Evolutionary conservation across 1,140 invertebrate genomes (phyloP), one percentile per base, ranked within the genome.

Genomic region (Leptonema lineaticorne): DNA sequence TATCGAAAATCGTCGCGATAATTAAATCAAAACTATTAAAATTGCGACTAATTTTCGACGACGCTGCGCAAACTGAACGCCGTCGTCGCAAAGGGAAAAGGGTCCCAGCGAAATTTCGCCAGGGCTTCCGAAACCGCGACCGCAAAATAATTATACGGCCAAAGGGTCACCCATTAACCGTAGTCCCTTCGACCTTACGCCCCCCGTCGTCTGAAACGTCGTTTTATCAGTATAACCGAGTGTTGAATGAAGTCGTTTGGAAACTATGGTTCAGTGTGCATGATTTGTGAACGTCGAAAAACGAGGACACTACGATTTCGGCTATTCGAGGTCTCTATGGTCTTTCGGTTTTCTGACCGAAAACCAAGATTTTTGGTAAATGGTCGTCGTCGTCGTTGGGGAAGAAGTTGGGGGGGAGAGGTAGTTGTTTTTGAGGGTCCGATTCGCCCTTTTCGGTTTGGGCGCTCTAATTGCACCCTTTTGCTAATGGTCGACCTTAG

Each of bases 241-340:
- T 62, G 59, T 62, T 62, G 59, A 62, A 62, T 62, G 59, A 62
- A 62, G 59, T 62, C 59, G 59, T 62, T 62, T 62, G 59, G 37
- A 62, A 62, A 62, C 59, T 62, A 62, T 62, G 59, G 59, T 62
- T 45, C 30, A 45, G 28, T 59, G 57, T 59, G 30, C 57, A 59
- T 59, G 57, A 59, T 59, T 59, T 59, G 57, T 33, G 28, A 29
- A 29, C 18, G 20, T 14, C 24, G 22, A 30, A 28, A 33, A 60
- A 30, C 59, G 20, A 22, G 18, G 18, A 22, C 59, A 33, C 4
- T 24, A 58, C 14, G 56, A 58, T 58, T 58, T 58, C 56, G n/a
- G n/a, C n/a, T n/a, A n/a, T n/a, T n/a, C n/a, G n/a, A n/a, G n/a
- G n/a, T n/a, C n/a, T n/a, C n/a, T n/a, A n/a, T n/a, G n/a, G n/a